Evolutionary conservation across 2,797 vertebrate species (phyloP).

Genomic region (Tokudaia tokunoshimensis): DNA sequence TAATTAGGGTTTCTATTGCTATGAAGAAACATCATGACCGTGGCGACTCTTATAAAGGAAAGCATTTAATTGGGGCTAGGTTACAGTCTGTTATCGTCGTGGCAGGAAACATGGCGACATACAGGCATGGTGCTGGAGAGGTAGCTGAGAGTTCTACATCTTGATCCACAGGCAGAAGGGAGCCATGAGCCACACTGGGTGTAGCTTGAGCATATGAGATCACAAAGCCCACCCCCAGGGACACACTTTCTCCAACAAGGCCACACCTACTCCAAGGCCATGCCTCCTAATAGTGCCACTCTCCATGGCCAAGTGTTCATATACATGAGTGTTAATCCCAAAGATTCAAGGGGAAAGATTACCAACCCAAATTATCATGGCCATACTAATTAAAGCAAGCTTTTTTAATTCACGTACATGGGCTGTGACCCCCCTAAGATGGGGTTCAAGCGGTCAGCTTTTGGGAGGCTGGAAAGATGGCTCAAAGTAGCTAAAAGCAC

Average conservation of each 20-base stretch:
- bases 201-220: background rate
- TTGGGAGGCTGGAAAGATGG: background rate
- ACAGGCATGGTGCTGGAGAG: background rate
- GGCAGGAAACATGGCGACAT: background rate
- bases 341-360: background rate
- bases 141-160: background rate
- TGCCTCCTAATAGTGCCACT: background rate
- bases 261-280: background rate
- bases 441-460: background rate
- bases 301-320: background rate
- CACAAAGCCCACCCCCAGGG: background rate
- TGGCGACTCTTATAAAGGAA: background rate
- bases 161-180: background rate
- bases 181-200: background rate
- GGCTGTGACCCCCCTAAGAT: background rate
- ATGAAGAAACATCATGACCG: background rate
- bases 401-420: background rate
- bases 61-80: background rate
- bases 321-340: background rate
- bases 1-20: background rate
- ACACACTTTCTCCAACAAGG: background rate
- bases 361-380: background rate
- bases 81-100: background rate
- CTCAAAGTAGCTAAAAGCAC: background rate
- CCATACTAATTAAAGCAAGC: background rate